A percentile compares a stretch with the other conserved stretches of the same genome.
Evolutionary conservation across 2,797 vertebrate species (phyloP).

Genomic region (Rhadinocentrus ornatus): DNA sequence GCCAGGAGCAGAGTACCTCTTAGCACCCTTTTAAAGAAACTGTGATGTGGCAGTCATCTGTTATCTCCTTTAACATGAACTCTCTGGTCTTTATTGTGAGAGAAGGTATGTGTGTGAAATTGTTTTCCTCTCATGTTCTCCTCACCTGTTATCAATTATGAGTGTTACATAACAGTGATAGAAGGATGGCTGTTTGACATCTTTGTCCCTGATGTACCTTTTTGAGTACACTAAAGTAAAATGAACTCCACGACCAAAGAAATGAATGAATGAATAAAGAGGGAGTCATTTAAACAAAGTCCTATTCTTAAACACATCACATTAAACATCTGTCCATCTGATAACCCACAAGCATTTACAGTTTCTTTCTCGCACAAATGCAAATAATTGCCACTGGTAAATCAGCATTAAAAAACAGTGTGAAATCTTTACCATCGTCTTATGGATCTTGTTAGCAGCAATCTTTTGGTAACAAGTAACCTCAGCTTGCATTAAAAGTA

Average conservation of each 20-base stretch:
- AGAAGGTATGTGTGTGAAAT: slow-evolving; percentile 55
- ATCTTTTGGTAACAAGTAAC: slow-evolving; percentile 55
- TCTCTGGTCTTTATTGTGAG: slow-evolving; percentile 32
- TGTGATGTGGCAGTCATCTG: slow-evolving; percentile 57
- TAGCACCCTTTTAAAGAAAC: slow-evolving; percentile 16
- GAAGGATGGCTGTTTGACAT: slow-evolving; percentile 44
- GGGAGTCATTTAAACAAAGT: slow-evolving; percentile 39
- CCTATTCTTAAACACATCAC: slow-evolving; percentile 48
- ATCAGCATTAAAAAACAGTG: slow-evolving; percentile 35
- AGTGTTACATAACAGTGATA: slow-evolving; percentile 51
- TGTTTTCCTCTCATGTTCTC: slow-evolving; percentile 45
- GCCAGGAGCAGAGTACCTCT: not conserved
- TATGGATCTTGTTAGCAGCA: slow-evolving; percentile 58
- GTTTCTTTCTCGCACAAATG: slow-evolving; percentile 35
- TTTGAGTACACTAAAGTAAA: no score
- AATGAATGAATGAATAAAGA: no score
- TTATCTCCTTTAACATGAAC: slow-evolving; percentile 46
- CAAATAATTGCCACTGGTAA: slow-evolving; percentile 22
- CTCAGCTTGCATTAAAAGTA: slow-evolving; percentile 30
- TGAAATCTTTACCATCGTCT: slow-evolving; percentile 55
- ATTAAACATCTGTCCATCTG: slow-evolving; percentile 55
- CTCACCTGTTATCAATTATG: slow-evolving; percentile 61
- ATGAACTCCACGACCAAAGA: no score
- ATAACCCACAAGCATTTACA: slow-evolving; percentile 5
- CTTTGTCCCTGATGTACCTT: no score